Base-by-base conservation (phyloP, 2,113 vertebrate genomes). In the Holacanthus passer region DNA sequence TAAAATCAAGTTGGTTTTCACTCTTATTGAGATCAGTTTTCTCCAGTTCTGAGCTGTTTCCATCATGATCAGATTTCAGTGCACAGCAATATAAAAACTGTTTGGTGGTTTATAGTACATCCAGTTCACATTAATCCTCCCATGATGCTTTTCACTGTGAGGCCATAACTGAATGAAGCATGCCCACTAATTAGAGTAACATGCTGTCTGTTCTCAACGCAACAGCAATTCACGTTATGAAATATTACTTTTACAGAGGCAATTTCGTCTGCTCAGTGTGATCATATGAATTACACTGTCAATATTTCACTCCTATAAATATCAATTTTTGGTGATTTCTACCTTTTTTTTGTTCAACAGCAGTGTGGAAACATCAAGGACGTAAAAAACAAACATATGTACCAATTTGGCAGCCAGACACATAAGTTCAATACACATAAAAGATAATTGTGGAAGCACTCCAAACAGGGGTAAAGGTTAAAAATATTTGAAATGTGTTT, bases 391-490 rank as follows among this genome's bases (percentile, higher is more conserved):
- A n/a, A n/a, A n/a, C 4, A 47, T 27, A 20, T 19, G 22, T 63
- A 32, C 27, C 35, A 74, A 17, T 76, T 53, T 60, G 35, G 47
- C 37, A 39, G 71, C 43, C 5, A 48, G 17, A 50, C 2, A 59
- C 1, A 55, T 4, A 11, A 39, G 27, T 62, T 20, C 52, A 27
- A 70, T 68, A 27, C 16, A 69, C 27, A 76, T 56, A 10, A 76
- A 72, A 50, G 1, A 24, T 35, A 0, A 16, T 39, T 62, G 17
- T 53, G 41, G 39, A 43, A 56, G 45, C 10, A 5, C 48, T 52
- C 55, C 45, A 68, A 60, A 68, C 47, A 60, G 10, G n/a, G 2
- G 5, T 5, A 41, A 73, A 77, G 53, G 65, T 68, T 69, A 65
- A 48, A 62, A 50, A 50, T 14, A 37, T 37, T 41, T 73, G 19